Percentiles rank a stretch among this genome's conserved stretches.
phyloP scores from a whole-genome alignment of 2,113 vertebrate genomes.

The Galbula dea region DNA sequence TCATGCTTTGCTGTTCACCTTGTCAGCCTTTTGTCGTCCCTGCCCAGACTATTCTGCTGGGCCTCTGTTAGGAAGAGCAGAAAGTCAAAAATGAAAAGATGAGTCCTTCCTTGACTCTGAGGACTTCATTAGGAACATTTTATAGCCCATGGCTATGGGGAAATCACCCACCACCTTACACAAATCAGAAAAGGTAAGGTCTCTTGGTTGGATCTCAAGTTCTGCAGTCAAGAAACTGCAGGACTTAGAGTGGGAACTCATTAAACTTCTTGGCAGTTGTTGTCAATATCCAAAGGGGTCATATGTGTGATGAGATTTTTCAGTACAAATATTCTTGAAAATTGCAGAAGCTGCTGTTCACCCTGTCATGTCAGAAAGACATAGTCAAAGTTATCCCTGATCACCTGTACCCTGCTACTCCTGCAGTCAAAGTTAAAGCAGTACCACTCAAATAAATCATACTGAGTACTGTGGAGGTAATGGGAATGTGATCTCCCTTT shows the following conservation, averaged over 20 bases:
- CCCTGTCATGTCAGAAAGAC: not conserved
- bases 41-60: not conserved
- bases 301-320: not conserved
- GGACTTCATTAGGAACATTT: not conserved
- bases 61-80: not conserved
- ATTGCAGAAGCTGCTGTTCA: not conserved
- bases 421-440: not conserved
- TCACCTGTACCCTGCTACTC: not conserved
- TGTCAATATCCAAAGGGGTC: not conserved
- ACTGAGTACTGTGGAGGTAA: not conserved
- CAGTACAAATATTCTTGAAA: not conserved
- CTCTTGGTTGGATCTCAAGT: not conserved
- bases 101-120: not conserved
- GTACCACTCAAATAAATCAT: not conserved
- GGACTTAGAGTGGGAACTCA: not conserved
- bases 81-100: not conserved
- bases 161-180: not conserved
- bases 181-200: not conserved
- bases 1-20: not conserved
- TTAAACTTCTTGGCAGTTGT: not conserved
- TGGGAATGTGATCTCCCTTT: not conserved
- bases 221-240: not conserved
- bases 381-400: not conserved
- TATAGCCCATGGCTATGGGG: not conserved
- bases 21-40: not conserved